These are phyloP conservation scores for Hippocampus abdominalis DNA, from an alignment of 2,113 vertebrate species.

Conservation along the genomic window DNA sequence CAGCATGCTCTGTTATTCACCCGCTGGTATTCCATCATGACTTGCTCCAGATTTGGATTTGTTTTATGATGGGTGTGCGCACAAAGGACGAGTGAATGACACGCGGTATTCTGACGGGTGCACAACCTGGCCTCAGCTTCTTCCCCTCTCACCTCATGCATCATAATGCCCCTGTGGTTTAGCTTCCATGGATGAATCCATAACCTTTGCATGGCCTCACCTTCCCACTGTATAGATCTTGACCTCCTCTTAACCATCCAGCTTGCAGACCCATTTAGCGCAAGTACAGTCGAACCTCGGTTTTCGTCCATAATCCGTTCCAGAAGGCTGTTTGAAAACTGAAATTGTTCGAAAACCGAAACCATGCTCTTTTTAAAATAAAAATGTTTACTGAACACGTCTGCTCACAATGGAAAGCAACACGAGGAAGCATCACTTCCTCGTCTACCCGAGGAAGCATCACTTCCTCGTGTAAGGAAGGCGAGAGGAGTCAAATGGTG, in stretches of 20 bases:
- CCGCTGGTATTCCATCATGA: constrained; percentile 67
- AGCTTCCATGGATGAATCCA: constrained; percentile 34
- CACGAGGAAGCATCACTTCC: no score
- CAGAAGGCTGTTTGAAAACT: no score
- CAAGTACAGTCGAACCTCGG: no score
- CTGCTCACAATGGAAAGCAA: no score
- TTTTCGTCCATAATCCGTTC: no score
- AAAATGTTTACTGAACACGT: no score
- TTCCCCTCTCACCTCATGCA: background rate
- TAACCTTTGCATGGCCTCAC: constrained; percentile 58
- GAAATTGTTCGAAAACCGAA: no score
- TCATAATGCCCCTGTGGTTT: constrained; percentile 9
- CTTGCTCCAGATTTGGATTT: constrained; percentile 70
- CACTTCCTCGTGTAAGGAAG: no score
- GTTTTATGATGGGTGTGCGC: constrained; percentile 70
- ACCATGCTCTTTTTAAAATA: no score
- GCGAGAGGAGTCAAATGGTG: no score
- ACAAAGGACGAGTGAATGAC: constrained; percentile 69
- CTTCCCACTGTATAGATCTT: constrained; percentile 27
- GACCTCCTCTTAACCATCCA: constrained; percentile 47
- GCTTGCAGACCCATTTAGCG: constrained; percentile 45
- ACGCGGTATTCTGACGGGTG: constrained; percentile 29
- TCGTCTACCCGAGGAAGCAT: no score
- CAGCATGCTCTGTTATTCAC: constrained; percentile 49
- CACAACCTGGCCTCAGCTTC: constrained; percentile 20